phyloP scores from a whole-genome alignment of 2,797 vertebrate genomes.

The Myotis vivesi region DNA sequence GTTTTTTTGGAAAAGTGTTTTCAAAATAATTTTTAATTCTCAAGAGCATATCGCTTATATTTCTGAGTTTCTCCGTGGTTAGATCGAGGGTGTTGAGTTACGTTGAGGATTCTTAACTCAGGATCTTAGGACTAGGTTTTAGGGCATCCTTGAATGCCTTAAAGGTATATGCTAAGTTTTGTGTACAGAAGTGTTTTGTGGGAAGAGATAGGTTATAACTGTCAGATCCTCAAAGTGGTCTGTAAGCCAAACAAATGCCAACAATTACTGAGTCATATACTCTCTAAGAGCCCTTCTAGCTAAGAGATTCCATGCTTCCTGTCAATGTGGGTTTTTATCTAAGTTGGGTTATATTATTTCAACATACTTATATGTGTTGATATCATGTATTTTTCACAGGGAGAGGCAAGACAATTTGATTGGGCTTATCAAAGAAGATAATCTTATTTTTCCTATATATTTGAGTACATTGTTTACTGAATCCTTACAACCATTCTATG shows the following conservation, averaged over 20 bases:
- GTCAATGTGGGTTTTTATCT: neutral
- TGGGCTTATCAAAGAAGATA: neutral
- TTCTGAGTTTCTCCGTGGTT: neutral
- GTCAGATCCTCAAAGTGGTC: neutral
- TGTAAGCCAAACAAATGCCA: neutral
- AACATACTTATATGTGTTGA: neutral
- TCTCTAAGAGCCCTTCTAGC: neutral
- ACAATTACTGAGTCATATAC: neutral
- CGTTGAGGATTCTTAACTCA: neutral
- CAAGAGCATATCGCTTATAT: neutral
- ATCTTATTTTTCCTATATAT: neutral
- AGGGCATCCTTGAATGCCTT: neutral
- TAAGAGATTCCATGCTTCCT: neutral
- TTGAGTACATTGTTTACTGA: neutral
- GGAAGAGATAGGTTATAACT: neutral
- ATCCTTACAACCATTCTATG: neutral
- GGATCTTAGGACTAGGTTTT: neutral
- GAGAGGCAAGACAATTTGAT: neutral
- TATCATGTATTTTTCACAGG: neutral
- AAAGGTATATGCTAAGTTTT: neutral
- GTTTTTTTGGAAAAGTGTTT: neutral
- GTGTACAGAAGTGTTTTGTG: neutral
- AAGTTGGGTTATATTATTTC: neutral
- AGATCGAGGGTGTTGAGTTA: neutral
- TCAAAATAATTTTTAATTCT: slow-evolving; percentile 11